Base-by-base conservation (phyloP, 64 coral and sea anemone species). In the Trachythela sp. region DNA sequence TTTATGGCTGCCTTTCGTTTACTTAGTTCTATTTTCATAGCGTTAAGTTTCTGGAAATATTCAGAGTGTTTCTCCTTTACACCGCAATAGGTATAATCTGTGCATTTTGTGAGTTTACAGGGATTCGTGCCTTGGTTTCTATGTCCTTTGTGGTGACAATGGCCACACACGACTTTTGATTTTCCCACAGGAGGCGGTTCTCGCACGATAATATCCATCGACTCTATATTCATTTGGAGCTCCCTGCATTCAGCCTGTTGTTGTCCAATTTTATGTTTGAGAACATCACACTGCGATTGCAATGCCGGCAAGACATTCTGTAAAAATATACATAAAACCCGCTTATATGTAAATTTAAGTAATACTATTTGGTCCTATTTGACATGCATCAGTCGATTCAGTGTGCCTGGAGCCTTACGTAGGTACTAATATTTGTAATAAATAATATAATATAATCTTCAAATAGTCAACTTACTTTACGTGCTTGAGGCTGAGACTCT, bases 131-230 rank as follows among this genome's bases (percentile, higher is more conserved):
- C 33, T 80, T 80, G 14, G 9, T 80, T 80, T 37, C 75, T 80
- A 29, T 80, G 75, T 37, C 75, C 75, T 80, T 39, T 35, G 34
- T 80, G 75, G 20, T 80, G 75, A 38, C 75, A 80, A 80, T 80
- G 8, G 11, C 75, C 75, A 38, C 75, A 80, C 8, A 80, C 34
- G 9, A 38, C 34, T 80, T 37, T 80, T 17, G 31, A 80, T 35
- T 72, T 72, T 72, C 68, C 68, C 0, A 72, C 33, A 14, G 24
- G 17, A 72, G 26, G 68, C 1, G 33, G 33, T 72, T 72, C 68
- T 35, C n/a, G 1, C 33, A 72, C 24, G 68, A 31, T 26, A 31
- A 72, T 72, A 35, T 72, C 33, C 68, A 72, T 72, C 33, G 24
- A 72, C 29, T 72, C 68, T 35, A 72, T 31, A 72, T 35, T 27